Conservation (phyloP, 2,113 vertebrate species). For the Chascanopsetta lugubris region DNA sequence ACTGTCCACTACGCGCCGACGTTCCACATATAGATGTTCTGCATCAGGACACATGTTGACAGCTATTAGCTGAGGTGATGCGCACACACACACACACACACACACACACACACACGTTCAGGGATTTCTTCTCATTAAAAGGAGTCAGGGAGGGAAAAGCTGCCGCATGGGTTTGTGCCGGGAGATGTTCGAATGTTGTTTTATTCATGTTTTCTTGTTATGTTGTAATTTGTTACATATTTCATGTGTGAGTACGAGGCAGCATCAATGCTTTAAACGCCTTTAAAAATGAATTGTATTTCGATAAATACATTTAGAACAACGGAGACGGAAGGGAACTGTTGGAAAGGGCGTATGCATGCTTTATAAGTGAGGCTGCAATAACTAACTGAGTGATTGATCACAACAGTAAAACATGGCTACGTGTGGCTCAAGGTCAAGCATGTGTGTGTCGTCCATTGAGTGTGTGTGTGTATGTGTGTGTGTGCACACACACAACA, state of each 20-base stretch:
- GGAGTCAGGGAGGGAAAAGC: background rate
- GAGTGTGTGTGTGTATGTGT: too few species aligned
- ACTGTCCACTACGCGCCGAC: background rate
- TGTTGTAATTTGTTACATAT: conserved; percentile 14
- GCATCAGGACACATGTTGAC: conserved; percentile 42
- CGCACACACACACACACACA: conserved; percentile 26
- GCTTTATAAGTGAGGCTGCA: too few species aligned
- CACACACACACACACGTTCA: conserved; percentile 34
- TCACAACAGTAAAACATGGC: too few species aligned
- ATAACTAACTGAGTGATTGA: too few species aligned
- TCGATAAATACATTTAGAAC: too few species aligned
- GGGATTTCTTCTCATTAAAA: conserved; percentile 52
- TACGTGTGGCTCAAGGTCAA: too few species aligned
- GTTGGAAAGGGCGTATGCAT: too few species aligned
- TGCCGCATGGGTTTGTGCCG: background rate
- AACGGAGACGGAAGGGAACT: too few species aligned
- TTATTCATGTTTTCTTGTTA: conserved; percentile 21
- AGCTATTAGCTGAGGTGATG: conserved; percentile 47
- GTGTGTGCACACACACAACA: too few species aligned
- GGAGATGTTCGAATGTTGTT: conserved; percentile 17
- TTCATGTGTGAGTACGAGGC: background rate
- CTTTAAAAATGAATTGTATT: too few species aligned
- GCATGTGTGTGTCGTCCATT: too few species aligned
- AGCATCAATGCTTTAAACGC: too few species aligned
- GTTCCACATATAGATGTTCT: conserved; percentile 14